Evolutionary conservation across 2,888 invertebrate species (phyloP).

Genomic region (Mystacides longicornis): DNA sequence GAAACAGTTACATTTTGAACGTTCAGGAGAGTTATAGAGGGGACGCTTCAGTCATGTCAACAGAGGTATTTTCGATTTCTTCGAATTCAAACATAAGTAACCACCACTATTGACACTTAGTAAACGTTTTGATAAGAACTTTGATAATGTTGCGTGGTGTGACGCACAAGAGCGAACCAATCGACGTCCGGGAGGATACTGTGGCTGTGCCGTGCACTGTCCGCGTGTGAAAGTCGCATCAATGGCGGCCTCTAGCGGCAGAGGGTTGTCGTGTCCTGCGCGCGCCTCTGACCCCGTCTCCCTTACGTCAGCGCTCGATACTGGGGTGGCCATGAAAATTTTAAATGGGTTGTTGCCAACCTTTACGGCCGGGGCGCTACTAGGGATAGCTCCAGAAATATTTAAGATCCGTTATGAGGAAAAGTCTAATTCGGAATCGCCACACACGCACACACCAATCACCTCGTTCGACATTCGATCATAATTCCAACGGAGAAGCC

Average conservation of each 20-base stretch:
- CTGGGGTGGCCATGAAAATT: conserved; percentile 26
- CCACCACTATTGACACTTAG: conserved; percentile 12
- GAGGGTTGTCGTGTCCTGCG: conserved; percentile 17
- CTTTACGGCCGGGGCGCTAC: conserved; percentile 7
- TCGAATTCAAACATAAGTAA: neutral
- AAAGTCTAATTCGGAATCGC: too few relatives aligned
- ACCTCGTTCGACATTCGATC: too few relatives aligned
- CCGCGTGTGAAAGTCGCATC: conserved; percentile 16
- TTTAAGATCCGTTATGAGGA: too few relatives aligned
- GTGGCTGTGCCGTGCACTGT: neutral
- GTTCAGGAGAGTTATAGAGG: neutral
- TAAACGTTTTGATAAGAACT: conserved; percentile 1
- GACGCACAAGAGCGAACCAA: neutral
- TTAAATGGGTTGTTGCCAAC: conserved; percentile 24
- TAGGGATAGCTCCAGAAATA: neutral
- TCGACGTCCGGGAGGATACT: conserved; percentile 16
- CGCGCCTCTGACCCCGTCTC: conserved; percentile 24
- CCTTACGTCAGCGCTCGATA: conserved; percentile 26
- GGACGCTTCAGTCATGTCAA: neutral
- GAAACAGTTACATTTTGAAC: neutral
- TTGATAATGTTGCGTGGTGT: neutral
- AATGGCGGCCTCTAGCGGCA: conserved; percentile 21
- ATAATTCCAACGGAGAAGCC: too few relatives aligned
- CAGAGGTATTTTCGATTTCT: neutral
- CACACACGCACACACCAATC: too few relatives aligned